A percentile compares a stretch with the other conserved stretches of the same genome.
phyloP scores from a whole-genome alignment of 2,888 invertebrate species.

The Dasysyrphus albostriatus region DNA sequence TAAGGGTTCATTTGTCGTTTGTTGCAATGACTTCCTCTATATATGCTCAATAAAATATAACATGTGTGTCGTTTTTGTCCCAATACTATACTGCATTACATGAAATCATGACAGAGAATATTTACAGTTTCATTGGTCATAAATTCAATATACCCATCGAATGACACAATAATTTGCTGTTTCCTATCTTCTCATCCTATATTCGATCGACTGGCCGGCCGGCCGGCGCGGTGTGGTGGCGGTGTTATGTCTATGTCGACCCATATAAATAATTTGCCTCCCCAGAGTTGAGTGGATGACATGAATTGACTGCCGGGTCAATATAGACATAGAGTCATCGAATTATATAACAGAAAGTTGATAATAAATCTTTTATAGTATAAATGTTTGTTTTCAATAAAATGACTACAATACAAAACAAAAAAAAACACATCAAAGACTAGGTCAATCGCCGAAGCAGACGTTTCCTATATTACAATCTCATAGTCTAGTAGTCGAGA shows the following conservation, averaged over 20 bases:
- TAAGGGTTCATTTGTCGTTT: not conserved
- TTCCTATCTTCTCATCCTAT: conserved; percentile 17
- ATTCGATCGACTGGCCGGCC: no score
- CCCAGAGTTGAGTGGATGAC: conserved; percentile 11
- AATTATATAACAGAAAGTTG: conserved; percentile 21
- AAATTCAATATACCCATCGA: conserved; percentile 51
- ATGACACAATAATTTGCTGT: conserved; percentile 50
- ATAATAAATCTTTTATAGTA: conserved; percentile 41
- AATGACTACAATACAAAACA: not conserved
- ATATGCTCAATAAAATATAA: not conserved
- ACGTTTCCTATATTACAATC: conserved; percentile 4
- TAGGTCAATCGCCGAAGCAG: conserved; percentile 9
- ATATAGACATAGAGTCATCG: not conserved
- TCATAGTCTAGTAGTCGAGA: conserved; percentile 35
- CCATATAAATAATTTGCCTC: conserved; percentile 25
- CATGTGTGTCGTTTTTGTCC: conserved; percentile 9
- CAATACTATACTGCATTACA: conserved; percentile 23
- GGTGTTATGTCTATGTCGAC: not conserved
- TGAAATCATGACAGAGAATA: conserved; percentile 26
- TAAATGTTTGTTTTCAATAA: conserved; percentile 27
- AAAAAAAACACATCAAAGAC: conserved; percentile 12
- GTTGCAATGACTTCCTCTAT: not conserved
- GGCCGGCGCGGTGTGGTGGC: no score
- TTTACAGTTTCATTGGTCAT: conserved; percentile 45
- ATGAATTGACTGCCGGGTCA: conserved; percentile 15